Evolutionary conservation across 2,113 vertebrate species (phyloP), one percentile per base, ranked within the genome.

Genomic region (Patagioenas fasciata): DNA sequence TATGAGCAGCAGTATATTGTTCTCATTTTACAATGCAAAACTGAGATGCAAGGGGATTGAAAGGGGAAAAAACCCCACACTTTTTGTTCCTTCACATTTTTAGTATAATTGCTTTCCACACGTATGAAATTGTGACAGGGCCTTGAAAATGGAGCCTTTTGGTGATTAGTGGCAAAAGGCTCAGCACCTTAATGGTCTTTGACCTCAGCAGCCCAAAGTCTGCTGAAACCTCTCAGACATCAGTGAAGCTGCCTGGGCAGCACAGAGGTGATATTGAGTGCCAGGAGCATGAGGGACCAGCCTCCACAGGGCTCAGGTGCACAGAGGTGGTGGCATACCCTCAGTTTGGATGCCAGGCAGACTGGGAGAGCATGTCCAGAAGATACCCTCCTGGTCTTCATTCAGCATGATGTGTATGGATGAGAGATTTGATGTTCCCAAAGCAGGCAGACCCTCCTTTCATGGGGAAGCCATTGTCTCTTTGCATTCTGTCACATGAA

Each of bases 11-110:
- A 74, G 47, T 67, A 60, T 64, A 92, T 91, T 84, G 91, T 91
- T 96, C 85, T 91, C 48, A 2, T 81, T 93, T 96, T 95, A 91
- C 56, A 86, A 91, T 71, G 89, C 92, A 97, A 95, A 95, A 95
- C 89, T 71, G 84, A 95, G 94, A 92, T 84, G 77, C 56, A 84
- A 96, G 42, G n/a, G 54, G 51, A 92, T 60, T 92, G 82, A 83
- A 90, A 92, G 75, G 29, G 11, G 9, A 4, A 9, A 69, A 69
- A 6, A 4, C 23, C 38, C 34, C 53, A 18, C 18, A 47, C 44
- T 18, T 47, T 92, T 93, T 92, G 38, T 92, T 95, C 42, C 60
- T 71, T 74, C 12, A 26, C 21, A 13, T 64, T 95, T 95, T 96
- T 74, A 36, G 32, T 72, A 74, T 89, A 88, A 96, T 84, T 92